These are phyloP conservation scores for Ecdyonurus torrentis DNA, from an alignment of 2,888 invertebrate species.

Conservation along the genomic window DNA sequence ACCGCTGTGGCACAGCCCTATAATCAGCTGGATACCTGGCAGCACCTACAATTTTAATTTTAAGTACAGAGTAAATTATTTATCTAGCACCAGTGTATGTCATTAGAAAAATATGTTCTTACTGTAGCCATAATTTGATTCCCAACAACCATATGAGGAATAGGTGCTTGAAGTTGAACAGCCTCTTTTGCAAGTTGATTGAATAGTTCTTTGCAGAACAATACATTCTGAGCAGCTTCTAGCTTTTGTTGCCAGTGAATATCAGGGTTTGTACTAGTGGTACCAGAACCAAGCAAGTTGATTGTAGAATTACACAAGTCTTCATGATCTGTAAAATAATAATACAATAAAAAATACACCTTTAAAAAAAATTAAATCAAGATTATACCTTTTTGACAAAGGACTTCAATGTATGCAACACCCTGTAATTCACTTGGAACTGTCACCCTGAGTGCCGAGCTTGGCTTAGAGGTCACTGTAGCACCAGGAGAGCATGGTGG, in stretches of 20 bases:
- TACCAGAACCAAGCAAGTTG: conserved; percentile 58
- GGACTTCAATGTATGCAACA: conserved; percentile 88
- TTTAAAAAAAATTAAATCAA: not conserved
- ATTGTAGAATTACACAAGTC: conserved; percentile 72
- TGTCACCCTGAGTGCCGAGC: conserved; percentile 71
- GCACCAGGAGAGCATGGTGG: conserved; percentile 36
- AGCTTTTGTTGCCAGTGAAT: conserved; percentile 89
- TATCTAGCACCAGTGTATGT: not conserved
- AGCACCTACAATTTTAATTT: conserved; percentile 60
- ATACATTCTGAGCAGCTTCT: conserved; percentile 92
- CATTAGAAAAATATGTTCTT: conserved; percentile 17
- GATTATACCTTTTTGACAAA: conserved; percentile 68
- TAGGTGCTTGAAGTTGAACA: conserved; percentile 78
- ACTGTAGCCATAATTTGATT: conserved; percentile 94
- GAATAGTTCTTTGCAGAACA: conserved; percentile 93
- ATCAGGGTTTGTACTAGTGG: conserved; percentile 52
- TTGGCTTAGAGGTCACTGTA: conserved; percentile 34
- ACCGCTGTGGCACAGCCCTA: conserved; percentile 77
- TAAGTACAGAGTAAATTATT: no score
- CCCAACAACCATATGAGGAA: conserved; percentile 93
- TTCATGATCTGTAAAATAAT: conserved; percentile 53
- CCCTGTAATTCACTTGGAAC: conserved; percentile 91
- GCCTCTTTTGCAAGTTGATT: conserved; percentile 89
- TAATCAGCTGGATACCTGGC: conserved; percentile 83
- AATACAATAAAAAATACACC: not conserved